These are phyloP conservation scores for Characodon lateralis DNA, from an alignment of 2,797 vertebrate species.

Conservation along the genomic window DNA sequence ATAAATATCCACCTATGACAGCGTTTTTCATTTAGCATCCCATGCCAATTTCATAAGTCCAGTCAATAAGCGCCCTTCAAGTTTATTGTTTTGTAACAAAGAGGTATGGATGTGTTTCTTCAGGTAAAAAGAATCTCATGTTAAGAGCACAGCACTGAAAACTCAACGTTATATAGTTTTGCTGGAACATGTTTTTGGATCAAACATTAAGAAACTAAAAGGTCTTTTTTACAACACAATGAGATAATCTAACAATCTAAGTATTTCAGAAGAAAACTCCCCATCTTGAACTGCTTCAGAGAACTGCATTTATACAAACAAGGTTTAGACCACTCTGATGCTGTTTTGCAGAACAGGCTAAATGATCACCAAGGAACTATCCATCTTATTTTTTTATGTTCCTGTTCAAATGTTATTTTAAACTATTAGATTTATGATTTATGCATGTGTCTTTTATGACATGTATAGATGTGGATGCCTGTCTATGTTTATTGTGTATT, in stretches of 20 bases:
- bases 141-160: neutral
- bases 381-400: no score
- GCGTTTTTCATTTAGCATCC: neutral
- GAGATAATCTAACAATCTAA: neutral
- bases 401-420: neutral
- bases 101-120: conserved; percentile 14
- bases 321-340: neutral
- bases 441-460: neutral
- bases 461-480: neutral
- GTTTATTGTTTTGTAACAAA: conserved; percentile 17
- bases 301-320: neutral
- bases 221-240: neutral
- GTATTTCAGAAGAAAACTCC: neutral
- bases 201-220: neutral
- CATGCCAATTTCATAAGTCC: conserved; percentile 11
- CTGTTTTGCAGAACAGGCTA: neutral
- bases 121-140: neutral
- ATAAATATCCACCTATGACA: conserved; percentile 35
- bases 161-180: neutral
- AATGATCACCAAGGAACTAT: neutral
- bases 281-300: neutral
- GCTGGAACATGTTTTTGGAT: neutral
- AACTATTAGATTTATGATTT: neutral
- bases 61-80: conserved; percentile 7
- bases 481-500: neutral